Evolutionary conservation across 2,888 invertebrate species (phyloP), one percentile per base, ranked within the genome.

Genomic region (Buathra laborator): DNA sequence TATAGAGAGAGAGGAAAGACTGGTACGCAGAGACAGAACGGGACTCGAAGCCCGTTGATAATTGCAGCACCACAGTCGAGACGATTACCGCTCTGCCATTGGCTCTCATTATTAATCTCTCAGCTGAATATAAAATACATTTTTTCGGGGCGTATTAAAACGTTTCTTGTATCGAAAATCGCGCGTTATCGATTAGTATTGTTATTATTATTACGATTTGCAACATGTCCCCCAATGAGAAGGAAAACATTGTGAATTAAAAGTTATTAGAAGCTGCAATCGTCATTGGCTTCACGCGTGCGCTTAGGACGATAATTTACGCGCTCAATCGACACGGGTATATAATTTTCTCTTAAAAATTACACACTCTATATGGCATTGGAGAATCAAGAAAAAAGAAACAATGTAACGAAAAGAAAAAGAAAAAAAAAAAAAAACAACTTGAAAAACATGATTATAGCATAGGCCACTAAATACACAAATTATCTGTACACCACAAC

Each of bases 81-180:
- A 93, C 92, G 89, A 91, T 90, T 91, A 92, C 92, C 93, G 92
- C 93, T 93, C 93, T 92, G 92, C 92, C 91, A 94, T 94, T 93
- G 93, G 92, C 93, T 94, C 93, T 94, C 93, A 93, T 94, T 94
- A 93, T 94, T 92, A 89, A 93, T 92, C 92, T 93, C 91, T 92
- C 90, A 90, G 92, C 88, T 89, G 83, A 84, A 82, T 87, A 71
- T 80, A 71, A 32, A 68, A 44, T 64, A 62, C 59, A n/a, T n/a
- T 24, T 76, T 43, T 51, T 48, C 62, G 44, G 67, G 53, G 29
- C 51, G 51, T 24, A 16, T 62, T 64, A 0, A 48, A 62, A 59
- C 43, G 37, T 19, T 70, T 70, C 12, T 56, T n/a, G 32, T 59
- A 59, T 68, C 68, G 59, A 46, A 32, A 75, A 37, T 64, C 48